Base-by-base conservation (phyloP, 2,797 vertebrate species). In the Vespertilio murinus region DNA sequence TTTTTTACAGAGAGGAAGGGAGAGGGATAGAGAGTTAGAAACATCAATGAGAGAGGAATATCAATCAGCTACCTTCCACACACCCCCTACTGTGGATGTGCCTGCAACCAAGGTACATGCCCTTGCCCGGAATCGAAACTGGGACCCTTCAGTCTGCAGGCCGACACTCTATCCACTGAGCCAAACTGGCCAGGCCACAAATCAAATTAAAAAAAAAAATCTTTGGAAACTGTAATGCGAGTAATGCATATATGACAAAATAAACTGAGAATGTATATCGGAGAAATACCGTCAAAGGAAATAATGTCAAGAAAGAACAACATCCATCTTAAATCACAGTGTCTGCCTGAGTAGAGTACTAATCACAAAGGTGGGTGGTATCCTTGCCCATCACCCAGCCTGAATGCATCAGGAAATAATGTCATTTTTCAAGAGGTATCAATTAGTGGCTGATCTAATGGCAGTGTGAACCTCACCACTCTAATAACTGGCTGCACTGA, bases 341-440 rank as follows among this genome's bases (percentile, higher is more conserved):
- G 5, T 64, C 70, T 91, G 14, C n/a, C 5, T 20, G 42, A 10
- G 14, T 2, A 22, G 22, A 87, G 18, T 1, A 3, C 14, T 81
- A 40, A 61, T 96, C 61, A 65, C 0, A 9, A 11, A 89, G 17
- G 42, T 13, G 18, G 54, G 45, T 20, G 25, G 59, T 35, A 70
- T 70, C 23, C 42, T 11, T 45, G 45, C 52, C 49, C 42, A 8
- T 47, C 10, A 2, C 56, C 17, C 3, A 54, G 73, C 18, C 64
- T 40, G 17, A 67, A 59, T 0, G 1, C 45, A 61, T 52, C 47
- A n/a, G 75, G 49, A 52, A 86, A 78, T 30, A 54, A 49, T 78
- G 71, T 56, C 28, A 70, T 45, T 94, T 95, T 65, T 90, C 71
- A 89, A 67, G 35, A 93, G 42, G 25, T 38, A 87, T 61, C 90